Evolutionary conservation across 1,140 invertebrate genomes (phyloP), one percentile per base, ranked within the genome.

Genomic region (Caenorhabditis remanei): DNA sequence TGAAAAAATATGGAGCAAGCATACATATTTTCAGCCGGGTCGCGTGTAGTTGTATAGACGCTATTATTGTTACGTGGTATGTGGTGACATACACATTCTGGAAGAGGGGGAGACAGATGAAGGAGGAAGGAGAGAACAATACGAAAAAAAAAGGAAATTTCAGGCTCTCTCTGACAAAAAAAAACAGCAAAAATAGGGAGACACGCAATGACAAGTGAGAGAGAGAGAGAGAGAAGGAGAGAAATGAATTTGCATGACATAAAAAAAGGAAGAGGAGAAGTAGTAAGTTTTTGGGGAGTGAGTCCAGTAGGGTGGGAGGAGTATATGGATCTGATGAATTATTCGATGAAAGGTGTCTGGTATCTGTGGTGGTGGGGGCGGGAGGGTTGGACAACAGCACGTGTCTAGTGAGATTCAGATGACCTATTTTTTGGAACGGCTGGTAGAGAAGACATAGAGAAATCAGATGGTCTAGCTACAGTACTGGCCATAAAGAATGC

Each of bases 271-370:
- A 4, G 41, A 71, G n/a, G 3, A 32, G 24, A 9, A 19, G 11
- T 0, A 65, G 61, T 40, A n/a, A 65, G 61, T 71, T 32, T 24
- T 71, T n/a, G 65, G 65, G 16, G 41, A n/a, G 5, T 19, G 19
- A 24, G 8, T 14, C 11, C 21, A 13, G 40, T 43, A 11, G 41
- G 43, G 65, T 19, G 67, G 9, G 67, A 46, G 67, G 43, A 24
- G n/a, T 19, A 58, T 19, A 58, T 8, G 24, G 2, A 50, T 50
- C 46, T 79, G 43, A 79, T 79, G 71, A 79, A 79, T 79, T 50
- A 79, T 79, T 79, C 71, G 43, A 46, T 16, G 53, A 13, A 50
- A 41, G 71, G 71, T 79, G 71, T 79, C 71, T 79, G 71, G 71
- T 79, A 79, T 79, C 71, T 79, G 65, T 40, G 61, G 24, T 32